phyloP scores from a whole-genome alignment of 2,113 vertebrate genomes.

The Chroicocephalus ridibundus region DNA sequence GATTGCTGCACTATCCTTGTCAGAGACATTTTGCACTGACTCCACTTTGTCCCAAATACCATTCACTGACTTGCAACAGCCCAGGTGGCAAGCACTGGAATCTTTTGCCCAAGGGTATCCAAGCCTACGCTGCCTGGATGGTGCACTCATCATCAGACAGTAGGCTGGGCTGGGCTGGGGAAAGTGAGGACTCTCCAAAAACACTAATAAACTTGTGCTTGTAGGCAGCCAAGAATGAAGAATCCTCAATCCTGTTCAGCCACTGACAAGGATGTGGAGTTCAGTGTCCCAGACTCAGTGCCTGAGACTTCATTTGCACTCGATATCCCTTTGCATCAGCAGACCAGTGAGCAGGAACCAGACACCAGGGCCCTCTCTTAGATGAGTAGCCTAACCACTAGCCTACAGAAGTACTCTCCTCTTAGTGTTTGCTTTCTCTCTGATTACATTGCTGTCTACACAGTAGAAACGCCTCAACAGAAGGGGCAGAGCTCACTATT shows the following conservation, averaged over 20 bases:
- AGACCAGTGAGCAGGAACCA: neutral
- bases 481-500: neutral
- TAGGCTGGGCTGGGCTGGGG: neutral
- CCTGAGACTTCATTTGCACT: neutral
- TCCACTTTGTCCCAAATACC: conserved; percentile 13
- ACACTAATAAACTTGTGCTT: neutral
- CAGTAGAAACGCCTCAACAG: neutral
- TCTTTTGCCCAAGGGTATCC: neutral
- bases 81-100: conserved; percentile 6
- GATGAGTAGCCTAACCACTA: neutral
- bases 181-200: neutral
- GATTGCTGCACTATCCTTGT: neutral
- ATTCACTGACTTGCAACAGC: neutral
- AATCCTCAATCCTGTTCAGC: neutral
- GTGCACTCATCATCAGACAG: neutral
- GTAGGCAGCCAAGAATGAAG: neutral
- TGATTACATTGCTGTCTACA: neutral
- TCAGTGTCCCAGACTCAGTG: neutral
- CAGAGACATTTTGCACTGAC: neutral
- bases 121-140: neutral
- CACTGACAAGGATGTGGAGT: neutral
- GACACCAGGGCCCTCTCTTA: neutral
- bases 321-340: neutral
- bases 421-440: neutral
- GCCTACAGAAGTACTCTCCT: neutral